Base-by-base conservation (phyloP, 1,140 invertebrate species). In the Anastrepha ludens region DNA sequence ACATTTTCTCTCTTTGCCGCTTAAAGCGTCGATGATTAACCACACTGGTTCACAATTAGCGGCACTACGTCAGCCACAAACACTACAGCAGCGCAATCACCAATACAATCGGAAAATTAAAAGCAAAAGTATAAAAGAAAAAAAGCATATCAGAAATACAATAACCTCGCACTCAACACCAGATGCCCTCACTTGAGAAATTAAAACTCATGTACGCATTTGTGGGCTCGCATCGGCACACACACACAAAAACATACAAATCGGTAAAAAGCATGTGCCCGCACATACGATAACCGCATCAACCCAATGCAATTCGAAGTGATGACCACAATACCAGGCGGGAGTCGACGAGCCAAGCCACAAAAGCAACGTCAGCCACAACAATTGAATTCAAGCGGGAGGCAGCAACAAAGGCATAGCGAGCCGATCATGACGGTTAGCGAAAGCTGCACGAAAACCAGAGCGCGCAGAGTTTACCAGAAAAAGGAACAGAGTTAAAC, bases 121-220 rank as follows among this genome's bases (percentile, higher is more conserved):
- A 81, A 8, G 47, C 7, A 58, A 81, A 20, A 55, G 41, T 47
- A 17, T 17, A 11, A 44, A 62, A 4, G 13, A 70, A 44, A 47
- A 20, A 78, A 81, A 55, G 2, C 50, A 55, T 55, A 8, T 55
- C 50, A 55, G 50, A 20, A 20, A 13, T n/a, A 4, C 11, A 6
- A 1, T 11, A 55, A 55, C 3, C 7, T 20, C 15, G 2, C 17
- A 8, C 74, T 29, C 17, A 55, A 55, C n/a, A 81, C 41, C 17
- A 58, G 50, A 9, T 55, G 44, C 47, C 17, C 74, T 55, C 74
- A 55, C 74, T 81, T 81, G 74, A 81, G 74, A 81, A 81, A 81
- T 81, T 81, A 81, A 81, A 81, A 55, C 55, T 58, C 74, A 55
- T 81, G 74, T 81, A 81, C 74, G 47, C 74, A 81, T 81, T 81